These are phyloP conservation scores for Corythornis madagascariensis DNA, from an alignment of 2,113 vertebrate genomes.

Conservation along the genomic window DNA sequence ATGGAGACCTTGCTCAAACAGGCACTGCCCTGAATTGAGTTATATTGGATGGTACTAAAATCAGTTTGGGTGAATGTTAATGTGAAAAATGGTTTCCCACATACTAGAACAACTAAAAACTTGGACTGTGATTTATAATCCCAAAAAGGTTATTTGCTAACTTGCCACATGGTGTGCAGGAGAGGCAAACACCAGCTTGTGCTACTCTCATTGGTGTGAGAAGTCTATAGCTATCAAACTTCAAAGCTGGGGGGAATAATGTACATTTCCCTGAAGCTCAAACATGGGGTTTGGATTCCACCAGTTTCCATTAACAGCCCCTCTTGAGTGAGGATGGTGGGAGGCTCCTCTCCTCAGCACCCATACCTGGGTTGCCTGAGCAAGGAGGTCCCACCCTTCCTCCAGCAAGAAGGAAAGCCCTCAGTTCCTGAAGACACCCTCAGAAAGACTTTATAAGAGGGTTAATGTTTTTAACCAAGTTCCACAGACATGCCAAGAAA, in stretches of 20 bases:
- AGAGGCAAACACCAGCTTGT: background rate
- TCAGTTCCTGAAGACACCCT: background rate
- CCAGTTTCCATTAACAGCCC: background rate
- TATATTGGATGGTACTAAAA: background rate
- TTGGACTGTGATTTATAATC: background rate
- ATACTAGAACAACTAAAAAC: background rate
- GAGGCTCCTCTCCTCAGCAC: background rate
- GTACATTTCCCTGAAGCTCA: background rate
- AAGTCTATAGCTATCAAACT: background rate
- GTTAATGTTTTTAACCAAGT: background rate
- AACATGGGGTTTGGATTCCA: background rate
- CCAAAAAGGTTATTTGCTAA: background rate
- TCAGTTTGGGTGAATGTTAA: background rate
- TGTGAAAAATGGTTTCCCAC: background rate
- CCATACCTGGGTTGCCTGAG: background rate
- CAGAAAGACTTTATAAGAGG: background rate
- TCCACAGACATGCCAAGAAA: background rate
- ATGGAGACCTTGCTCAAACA: background rate
- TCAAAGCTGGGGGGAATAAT: background rate
- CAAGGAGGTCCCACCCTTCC: background rate
- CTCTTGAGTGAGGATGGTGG: accelerated
- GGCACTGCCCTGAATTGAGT: background rate
- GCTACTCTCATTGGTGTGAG: background rate
- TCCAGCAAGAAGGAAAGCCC: background rate
- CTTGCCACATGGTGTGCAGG: background rate